Conservation (phyloP, 2,797 vertebrate genomes). For the Steatocranus sp. region DNA sequence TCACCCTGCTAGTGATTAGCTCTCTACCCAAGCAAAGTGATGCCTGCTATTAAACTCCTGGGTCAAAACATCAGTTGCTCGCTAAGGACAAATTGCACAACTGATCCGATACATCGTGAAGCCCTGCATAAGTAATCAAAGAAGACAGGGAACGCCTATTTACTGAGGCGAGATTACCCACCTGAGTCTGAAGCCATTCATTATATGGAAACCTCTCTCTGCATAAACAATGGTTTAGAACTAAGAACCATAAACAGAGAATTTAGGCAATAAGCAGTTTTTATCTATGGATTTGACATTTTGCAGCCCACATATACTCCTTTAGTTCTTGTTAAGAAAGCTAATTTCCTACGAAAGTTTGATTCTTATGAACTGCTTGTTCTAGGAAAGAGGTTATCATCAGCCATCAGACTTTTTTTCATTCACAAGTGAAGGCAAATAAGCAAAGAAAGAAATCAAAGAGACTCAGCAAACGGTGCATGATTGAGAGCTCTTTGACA, state of each 20-base stretch:
- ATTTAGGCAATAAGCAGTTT: slow-evolving; percentile 45
- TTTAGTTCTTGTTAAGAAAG: slow-evolving; percentile 8
- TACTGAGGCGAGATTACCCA: slow-evolving; percentile 50
- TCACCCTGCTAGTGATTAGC: slow-evolving; percentile 8
- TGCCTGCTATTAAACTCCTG: neutral
- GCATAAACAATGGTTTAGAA: slow-evolving; percentile 66
- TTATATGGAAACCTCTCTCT: slow-evolving; percentile 42
- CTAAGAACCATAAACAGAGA: slow-evolving; percentile 56
- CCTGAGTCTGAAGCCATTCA: slow-evolving; percentile 40
- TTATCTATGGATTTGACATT: slow-evolving; percentile 13
- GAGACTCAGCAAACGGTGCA: neutral
- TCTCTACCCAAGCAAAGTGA: slow-evolving; percentile 13
- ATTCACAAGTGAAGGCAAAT: neutral
- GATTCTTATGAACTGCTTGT: neutral
- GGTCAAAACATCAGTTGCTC: slow-evolving; percentile 17
- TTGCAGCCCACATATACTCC: slow-evolving; percentile 11
- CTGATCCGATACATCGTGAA: neutral
- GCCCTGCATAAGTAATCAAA: neutral
- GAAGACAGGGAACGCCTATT: slow-evolving; percentile 40
- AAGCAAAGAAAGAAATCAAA: neutral
- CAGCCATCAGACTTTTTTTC: neutral
- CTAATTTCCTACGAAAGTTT: neutral
- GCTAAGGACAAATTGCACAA: slow-evolving; percentile 61
- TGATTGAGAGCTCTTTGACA: neutral
- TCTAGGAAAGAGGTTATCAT: neutral